These are phyloP conservation scores for Diarsia mendica DNA, from an alignment of 2,888 invertebrate genomes.

Conservation along the genomic window DNA sequence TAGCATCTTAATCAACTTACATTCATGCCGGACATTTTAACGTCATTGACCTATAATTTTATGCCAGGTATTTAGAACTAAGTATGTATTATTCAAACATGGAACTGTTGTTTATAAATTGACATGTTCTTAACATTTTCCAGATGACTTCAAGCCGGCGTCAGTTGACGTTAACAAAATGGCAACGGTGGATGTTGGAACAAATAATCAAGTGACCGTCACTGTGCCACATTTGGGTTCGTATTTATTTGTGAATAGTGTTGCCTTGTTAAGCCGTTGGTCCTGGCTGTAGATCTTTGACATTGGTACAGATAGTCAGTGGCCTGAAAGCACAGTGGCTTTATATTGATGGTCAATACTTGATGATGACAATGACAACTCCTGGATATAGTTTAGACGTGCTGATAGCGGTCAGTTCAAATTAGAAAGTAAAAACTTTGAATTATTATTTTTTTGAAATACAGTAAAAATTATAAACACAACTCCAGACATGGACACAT, in stretches of 20 bases:
- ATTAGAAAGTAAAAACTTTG: no score
- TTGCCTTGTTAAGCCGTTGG: neutral
- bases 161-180: conserved; percentile 98
- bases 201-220: conserved; percentile 97
- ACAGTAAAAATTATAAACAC: no score
- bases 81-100: conserved; percentile 2
- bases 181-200: conserved; percentile 97
- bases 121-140: conserved; percentile 70
- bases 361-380: neutral
- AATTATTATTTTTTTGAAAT: no score
- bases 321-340: neutral
- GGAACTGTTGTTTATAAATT: neutral
- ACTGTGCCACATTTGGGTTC: conserved; percentile 97
- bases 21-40: neutral
- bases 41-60: conserved; percentile 22
- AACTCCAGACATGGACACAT: neutral
- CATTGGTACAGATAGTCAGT: neutral
- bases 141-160: conserved; percentile 99
- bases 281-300: neutral
- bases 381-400: neutral
- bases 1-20: conserved; percentile 18
- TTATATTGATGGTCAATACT: neutral
- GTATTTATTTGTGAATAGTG: conserved; percentile 46
- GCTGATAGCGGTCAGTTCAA: no score
- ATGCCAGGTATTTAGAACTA: neutral